Evolutionary conservation across 92 coral and sea anemone species (phyloP), one percentile per base, ranked within the genome.

Genomic region (Umimayanthus chanpuru): DNA sequence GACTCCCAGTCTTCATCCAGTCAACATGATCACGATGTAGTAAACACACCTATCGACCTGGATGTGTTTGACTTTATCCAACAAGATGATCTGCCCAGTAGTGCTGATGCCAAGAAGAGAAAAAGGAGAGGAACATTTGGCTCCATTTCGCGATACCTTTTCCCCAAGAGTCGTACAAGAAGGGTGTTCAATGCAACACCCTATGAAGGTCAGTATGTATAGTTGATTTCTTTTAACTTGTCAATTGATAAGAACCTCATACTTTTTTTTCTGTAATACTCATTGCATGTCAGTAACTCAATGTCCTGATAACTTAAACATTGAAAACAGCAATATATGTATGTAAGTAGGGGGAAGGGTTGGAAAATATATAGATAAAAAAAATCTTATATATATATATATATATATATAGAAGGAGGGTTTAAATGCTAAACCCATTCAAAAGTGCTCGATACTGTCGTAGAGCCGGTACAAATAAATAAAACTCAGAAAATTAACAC

Each of bases 31-130:
- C 73, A 83, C 70, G 87, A 83, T 28, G 67, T 50, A 18, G 78
- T 47, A 44, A 83, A 70, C 87, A 68, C 94, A 64, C 90, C 93
- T 3, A 90, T 81, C 16, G 96, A 95, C 61, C 53, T 67, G 36
- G 98, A 95, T 32, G 96, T 95, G 76, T 95, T 95, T 92, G 94
- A 95, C 7, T 86, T 92, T 70, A 71, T 83, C 73, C 87, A 83
- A 29, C 78, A 83, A 47, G 87, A 83, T 28, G 87, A 83, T 2
- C 58, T 83, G 15, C 55, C 87, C 29, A 49, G 41, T 72, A 26
- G 77, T 44, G 64, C 61, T 1, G 87, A 89, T 40, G 73, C 40
- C 50, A 92, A 92, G 89, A 93, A 92, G 73, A 92, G 92, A 81
- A 90, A 84, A 61, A 88, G 91, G 75, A 90, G 91, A 49, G 90